These are phyloP conservation scores for Chromoteleia sp. DNA, from an alignment of 2,888 invertebrate species.

Conservation along the genomic window DNA sequence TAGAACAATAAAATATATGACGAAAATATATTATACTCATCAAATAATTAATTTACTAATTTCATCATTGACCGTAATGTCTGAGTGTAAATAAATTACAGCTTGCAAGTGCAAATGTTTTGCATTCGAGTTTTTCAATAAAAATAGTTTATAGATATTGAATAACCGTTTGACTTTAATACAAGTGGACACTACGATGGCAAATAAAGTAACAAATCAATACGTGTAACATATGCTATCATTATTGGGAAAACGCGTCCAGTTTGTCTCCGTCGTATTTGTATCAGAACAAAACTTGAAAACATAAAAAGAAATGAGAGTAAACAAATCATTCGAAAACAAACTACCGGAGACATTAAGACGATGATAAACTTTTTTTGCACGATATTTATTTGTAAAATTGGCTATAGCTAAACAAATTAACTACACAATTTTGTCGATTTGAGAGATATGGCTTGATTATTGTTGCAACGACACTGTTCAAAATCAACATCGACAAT, in stretches of 20 bases:
- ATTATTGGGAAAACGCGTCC: constrained; percentile 45
- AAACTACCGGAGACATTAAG: constrained; percentile 44
- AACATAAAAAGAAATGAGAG: constrained; percentile 8
- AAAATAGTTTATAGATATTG: constrained; percentile 19
- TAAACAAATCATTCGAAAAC: background rate
- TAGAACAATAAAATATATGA: constrained; percentile 12
- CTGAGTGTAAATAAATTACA: constrained; percentile 18
- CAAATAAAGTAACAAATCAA: constrained; percentile 54
- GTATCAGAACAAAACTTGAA: constrained; percentile 13
- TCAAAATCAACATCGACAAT: constrained; percentile 20
- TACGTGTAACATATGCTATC: constrained; percentile 31
- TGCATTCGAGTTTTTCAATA: constrained; percentile 12
- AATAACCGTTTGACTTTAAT: constrained; percentile 35
- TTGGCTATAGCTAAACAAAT: constrained; percentile 76
- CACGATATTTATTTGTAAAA: constrained; percentile 66
- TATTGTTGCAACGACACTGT: constrained; percentile 21
- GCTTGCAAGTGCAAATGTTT: constrained; percentile 35
- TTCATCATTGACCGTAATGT: constrained; percentile 13
- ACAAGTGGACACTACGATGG: constrained; percentile 48
- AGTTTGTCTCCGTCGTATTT: constrained; percentile 36
- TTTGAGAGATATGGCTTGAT: constrained; percentile 79
- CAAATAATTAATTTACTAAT: background rate
- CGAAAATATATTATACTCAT: constrained; percentile 4
- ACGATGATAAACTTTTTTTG: background rate
- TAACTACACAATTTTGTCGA: constrained; percentile 76